phyloP scores from a whole-genome alignment of 1,140 invertebrate genomes.

The Heliconius congener region DNA sequence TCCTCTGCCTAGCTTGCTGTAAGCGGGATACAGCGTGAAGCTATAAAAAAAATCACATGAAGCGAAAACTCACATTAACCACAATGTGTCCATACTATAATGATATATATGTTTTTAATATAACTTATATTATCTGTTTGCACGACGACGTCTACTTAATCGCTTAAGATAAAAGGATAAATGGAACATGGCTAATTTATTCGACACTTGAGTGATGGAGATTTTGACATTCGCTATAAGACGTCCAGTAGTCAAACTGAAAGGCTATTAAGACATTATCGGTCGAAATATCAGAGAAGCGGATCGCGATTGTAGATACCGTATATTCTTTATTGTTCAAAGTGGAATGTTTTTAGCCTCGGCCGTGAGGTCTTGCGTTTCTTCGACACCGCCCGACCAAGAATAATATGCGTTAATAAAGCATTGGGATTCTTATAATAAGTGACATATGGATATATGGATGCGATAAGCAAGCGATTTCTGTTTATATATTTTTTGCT shows the following conservation, averaged over 20 bases:
- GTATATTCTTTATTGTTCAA: conserved; percentile 5
- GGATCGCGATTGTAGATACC: conserved; percentile 19
- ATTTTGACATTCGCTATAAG: conserved; percentile 46
- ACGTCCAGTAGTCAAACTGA: conserved; percentile 44
- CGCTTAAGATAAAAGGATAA: conserved; percentile 42
- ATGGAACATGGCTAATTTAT: conserved; percentile 45
- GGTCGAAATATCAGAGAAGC: background rate
- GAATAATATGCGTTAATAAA: conserved; percentile 6
- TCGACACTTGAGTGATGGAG: conserved; percentile 49
- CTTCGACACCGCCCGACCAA: background rate
- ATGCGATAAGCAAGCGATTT: background rate
- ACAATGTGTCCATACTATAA: background rate
- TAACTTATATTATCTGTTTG: conserved; percentile 6
- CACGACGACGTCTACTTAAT: conserved; percentile 32
- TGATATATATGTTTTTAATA: background rate
- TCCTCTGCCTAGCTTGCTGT: no score
- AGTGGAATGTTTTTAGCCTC: background rate
- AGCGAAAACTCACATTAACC: background rate
- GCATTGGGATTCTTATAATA: background rate
- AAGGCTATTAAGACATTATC: conserved; percentile 59
- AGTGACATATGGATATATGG: background rate
- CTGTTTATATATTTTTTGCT: background rate
- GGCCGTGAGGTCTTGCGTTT: background rate
- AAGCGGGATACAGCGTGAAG: no score
- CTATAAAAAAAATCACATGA: no score